Evolutionary conservation across 37 sponge, comb jelly and placozoan genomes (phyloP), one percentile per base, ranked within the genome.

Genomic region (Spongia lamella): DNA sequence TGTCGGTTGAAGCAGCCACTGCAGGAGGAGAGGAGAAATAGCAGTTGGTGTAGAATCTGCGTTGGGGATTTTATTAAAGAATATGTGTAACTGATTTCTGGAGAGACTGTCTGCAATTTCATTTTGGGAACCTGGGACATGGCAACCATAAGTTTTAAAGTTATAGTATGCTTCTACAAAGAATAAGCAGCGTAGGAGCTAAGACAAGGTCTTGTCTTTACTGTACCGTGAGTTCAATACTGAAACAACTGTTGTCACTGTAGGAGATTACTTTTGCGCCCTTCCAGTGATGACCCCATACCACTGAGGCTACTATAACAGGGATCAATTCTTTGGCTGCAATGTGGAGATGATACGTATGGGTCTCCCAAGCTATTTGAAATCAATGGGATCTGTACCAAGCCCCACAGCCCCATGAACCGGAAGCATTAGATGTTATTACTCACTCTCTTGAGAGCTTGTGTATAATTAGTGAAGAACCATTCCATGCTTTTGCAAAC

Each of bases 331-430:
- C 81, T 61, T 86, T 79, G 17, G 24, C 68, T 32, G 87, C 60
- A 29, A 79, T 74, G 24, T 64, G 55, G 22, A n/a, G 15, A 3
- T 3, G 14, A 11, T 11, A 6, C 34, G 64, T 19, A 3, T 0
- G 21, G 1, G 3, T 9, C 27, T 50, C 62, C 80, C 81, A 79
- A 57, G 24, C 24, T n/a, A 61, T 60, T 40, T 75, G 80, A 53
- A 86, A 73, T 81, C 81, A 86, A 0, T 29, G 13, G 3, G 3
- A n/a, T 24, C 13, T 34, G 3, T 26, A n/a, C 43, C 39, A 73
- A 19, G 86, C 79, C 9, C 86, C 80, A 60, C 79, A 83, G 34
- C 86, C 74, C 86, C 86, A 85, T 13, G 69, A 32, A 7, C 86
- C 86, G 20, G 86, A 85, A 19, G 86, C 80, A 73, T 79, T 80